These are phyloP conservation scores for Charaxes varanes DNA, from an alignment of 1,140 invertebrate genomes.

Conservation along the genomic window DNA sequence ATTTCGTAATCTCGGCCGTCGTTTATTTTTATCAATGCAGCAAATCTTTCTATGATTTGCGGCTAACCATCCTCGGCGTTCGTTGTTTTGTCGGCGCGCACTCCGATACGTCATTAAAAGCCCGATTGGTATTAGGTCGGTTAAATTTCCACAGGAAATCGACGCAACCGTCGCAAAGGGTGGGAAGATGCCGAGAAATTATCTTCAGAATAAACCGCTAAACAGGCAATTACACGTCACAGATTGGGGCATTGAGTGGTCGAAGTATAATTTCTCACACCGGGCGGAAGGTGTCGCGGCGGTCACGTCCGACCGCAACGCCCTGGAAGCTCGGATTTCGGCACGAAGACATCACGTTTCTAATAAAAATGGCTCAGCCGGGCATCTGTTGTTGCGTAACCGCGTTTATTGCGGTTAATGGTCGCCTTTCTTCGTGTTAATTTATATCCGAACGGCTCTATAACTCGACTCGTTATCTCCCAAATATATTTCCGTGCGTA, in stretches of 20 bases:
- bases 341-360: slow-evolving; percentile 60
- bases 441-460: slow-evolving; percentile 31
- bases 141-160: slow-evolving; percentile 70
- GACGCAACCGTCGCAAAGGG: slow-evolving; percentile 63
- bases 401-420: slow-evolving; percentile 64
- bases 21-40: slow-evolving; percentile 72
- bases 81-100: slow-evolving; percentile 59
- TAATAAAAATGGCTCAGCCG: slow-evolving; percentile 60
- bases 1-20: slow-evolving; percentile 64
- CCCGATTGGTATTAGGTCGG: slow-evolving; percentile 59
- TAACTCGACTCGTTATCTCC: slow-evolving; percentile 30
- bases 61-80: slow-evolving; percentile 56
- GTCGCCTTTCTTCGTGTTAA: slow-evolving; percentile 44
- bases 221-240: slow-evolving; percentile 67
- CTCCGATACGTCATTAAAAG: slow-evolving; percentile 65
- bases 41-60: slow-evolving; percentile 73
- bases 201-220: slow-evolving; percentile 67
- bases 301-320: slow-evolving; percentile 58
- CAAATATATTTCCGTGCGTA: slow-evolving; percentile 29
- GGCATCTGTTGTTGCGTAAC: slow-evolving; percentile 61
- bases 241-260: slow-evolving; percentile 64
- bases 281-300: slow-evolving; percentile 61
- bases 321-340: slow-evolving; percentile 44
- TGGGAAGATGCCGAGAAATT: slow-evolving; percentile 69
- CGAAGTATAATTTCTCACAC: slow-evolving; percentile 68